Conservation (phyloP, 1,140 invertebrate species). For the Belonocnema kinseyi region DNA sequence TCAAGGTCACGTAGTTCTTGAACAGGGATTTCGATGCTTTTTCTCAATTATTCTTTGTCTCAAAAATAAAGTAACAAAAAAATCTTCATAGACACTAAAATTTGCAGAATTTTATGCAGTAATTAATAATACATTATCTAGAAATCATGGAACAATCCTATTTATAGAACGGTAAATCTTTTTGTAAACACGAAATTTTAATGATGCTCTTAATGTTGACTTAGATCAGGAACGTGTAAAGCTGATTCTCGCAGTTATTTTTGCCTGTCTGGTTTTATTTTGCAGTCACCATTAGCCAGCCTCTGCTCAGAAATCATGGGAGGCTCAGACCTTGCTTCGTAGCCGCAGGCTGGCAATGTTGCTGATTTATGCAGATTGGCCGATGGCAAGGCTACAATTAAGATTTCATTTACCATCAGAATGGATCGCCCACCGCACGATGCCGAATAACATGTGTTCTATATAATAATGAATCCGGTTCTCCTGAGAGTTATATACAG, state of each 20-base stretch:
- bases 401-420: constrained; percentile 31
- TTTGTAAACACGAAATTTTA: neutral
- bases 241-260: constrained; percentile 22
- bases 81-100: no score
- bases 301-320: neutral
- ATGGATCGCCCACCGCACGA: constrained; percentile 16
- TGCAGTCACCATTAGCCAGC: neutral
- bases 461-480: constrained; percentile 11
- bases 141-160: no score
- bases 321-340: neutral
- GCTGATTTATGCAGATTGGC: constrained; percentile 37
- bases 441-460: constrained; percentile 11
- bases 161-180: neutral
- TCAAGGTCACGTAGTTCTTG: no score
- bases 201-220: constrained; percentile 19
- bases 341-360: neutral
- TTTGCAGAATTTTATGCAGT: no score
- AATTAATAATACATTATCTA: no score
- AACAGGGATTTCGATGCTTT: no score
- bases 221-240: constrained; percentile 22
- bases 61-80: no score
- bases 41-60: no score
- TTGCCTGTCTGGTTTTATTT: constrained; percentile 6
- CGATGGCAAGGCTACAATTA: constrained; percentile 33
- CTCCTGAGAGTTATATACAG: neutral